Evolutionary conservation across 2,113 vertebrate species (phyloP), one percentile per base, ranked within the genome.

Genomic region (Chionodraco myersi): DNA sequence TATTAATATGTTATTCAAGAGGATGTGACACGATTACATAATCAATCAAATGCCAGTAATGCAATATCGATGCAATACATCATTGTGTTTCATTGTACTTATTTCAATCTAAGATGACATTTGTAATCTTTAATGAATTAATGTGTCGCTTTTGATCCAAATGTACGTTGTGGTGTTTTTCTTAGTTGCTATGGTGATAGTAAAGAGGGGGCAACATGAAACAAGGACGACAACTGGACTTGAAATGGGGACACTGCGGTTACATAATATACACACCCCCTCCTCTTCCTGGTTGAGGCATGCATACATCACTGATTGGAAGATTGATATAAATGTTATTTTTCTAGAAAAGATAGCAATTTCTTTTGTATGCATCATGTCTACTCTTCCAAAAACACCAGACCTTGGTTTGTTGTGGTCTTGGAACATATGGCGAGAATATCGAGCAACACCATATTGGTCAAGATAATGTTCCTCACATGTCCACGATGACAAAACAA

Each of bases 1-100:
- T 18, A 62, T 62, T n/a, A 5, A 62, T 21, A n/a, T 62, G 36
- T 45, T 6, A 30, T 26, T 75, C 11, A 44, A 85, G 30, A 34
- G 45, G 3, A 54, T 45, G 62, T 26, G 58, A 41, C 6, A 9
- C 21, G 59, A 69, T 56, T 23, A n/a, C 13, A 54, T 45, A 21
- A 58, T 52, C 58, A 59, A 34, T 51, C 41, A 30, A 30, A 4
- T 4, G 30, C 30, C 30, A 30, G 30, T 30, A 30, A 30, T 10
- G 11, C 49, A 15, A n/a, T n/a, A 41, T 41, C 18, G 16, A 41
- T 10, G 34, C 2, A 21, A 77, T 6, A 15, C 57, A 34, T 49
- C 5, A 26, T 1, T 54, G 62, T 15, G 21, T 58, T 51, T 69
- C 41, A 75, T 44, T 41, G 1, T 54, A 10, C 36, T 48, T 21